Evolutionary conservation across 2,113 vertebrate species (phyloP).

Genomic region (Pungitius pungitius): DNA sequence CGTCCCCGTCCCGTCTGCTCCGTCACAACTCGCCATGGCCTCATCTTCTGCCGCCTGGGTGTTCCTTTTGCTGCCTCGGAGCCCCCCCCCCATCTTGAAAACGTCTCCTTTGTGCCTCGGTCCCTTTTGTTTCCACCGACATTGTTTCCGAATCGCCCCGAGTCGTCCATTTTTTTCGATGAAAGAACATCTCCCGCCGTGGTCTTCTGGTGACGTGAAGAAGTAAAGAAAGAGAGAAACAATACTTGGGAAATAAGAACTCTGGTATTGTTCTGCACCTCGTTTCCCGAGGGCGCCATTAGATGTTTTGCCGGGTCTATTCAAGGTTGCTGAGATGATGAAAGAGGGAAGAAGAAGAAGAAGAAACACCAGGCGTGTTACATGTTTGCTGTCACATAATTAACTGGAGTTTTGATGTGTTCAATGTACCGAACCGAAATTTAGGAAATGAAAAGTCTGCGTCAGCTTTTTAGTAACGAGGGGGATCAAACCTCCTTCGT

Average conservation of each 20-base stretch:
- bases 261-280: not conserved
- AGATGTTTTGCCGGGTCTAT: slow-evolving; percentile 1
- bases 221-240: slow-evolving; percentile 24
- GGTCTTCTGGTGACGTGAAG: slow-evolving; percentile 27
- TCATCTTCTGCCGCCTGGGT: no score
- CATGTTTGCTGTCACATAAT: not conserved
- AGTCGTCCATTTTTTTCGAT: slow-evolving; percentile 48
- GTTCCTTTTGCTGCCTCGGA: no score
- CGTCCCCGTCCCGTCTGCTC: no score
- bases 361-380: not conserved
- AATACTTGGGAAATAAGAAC: not conserved
- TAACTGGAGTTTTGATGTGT: not conserved
- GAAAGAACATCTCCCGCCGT: slow-evolving; percentile 41
- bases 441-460: not conserved
- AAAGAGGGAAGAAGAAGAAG: not conserved
- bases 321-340: slow-evolving; percentile 3
- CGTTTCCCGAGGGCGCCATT: not conserved
- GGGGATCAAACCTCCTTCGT: not conserved
- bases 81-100: slow-evolving; percentile 30
- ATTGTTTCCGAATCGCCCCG: slow-evolving; percentile 52
- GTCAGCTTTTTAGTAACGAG: not conserved
- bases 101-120: slow-evolving; percentile 39
- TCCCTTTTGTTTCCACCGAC: slow-evolving; percentile 52
- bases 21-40: no score
- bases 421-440: not conserved